A percentile compares a stretch with the other conserved stretches of the same genome.
Conservation (phyloP, 2,113 vertebrate genomes). For the Oryzias javanicus region DNA sequence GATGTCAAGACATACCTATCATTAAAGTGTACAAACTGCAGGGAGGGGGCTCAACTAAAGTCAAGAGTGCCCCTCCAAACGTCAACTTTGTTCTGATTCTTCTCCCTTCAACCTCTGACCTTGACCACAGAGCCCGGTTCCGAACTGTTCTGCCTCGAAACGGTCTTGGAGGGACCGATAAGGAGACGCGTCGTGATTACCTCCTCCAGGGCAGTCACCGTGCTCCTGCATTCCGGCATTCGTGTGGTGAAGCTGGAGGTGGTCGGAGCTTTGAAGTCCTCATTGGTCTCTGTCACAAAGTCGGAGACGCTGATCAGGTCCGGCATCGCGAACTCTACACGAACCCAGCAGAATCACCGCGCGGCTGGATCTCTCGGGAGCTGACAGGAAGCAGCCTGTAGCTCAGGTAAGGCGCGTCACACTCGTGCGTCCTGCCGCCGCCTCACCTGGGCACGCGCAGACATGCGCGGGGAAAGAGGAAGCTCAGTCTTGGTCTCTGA, state of each 20-base stretch:
- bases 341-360: no score
- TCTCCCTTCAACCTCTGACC: no score
- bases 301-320: constrained; percentile 87
- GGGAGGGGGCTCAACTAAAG: no score
- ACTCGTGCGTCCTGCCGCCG: background rate
- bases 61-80: no score
- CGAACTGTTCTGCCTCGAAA: no score
- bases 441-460: constrained; percentile 33
- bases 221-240: constrained; percentile 88
- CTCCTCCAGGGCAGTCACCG: constrained; percentile 90
- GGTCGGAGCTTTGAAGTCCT: constrained; percentile 95
- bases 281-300: constrained; percentile 89
- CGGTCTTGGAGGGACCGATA: no score
- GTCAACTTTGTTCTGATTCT: no score
- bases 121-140: no score
- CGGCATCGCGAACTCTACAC: constrained; percentile 76
- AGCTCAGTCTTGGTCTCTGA: no score
- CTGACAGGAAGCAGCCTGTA: no score
- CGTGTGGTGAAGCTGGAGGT: constrained; percentile 92
- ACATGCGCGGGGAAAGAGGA: constrained; percentile 4
- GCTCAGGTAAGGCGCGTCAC: background rate
- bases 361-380: background rate
- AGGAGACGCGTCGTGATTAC: constrained; percentile 55
- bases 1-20: no score
- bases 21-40: no score